These are phyloP conservation scores for Gallinago undulata DNA, from an alignment of 2,113 vertebrate species.

Conservation along the genomic window DNA sequence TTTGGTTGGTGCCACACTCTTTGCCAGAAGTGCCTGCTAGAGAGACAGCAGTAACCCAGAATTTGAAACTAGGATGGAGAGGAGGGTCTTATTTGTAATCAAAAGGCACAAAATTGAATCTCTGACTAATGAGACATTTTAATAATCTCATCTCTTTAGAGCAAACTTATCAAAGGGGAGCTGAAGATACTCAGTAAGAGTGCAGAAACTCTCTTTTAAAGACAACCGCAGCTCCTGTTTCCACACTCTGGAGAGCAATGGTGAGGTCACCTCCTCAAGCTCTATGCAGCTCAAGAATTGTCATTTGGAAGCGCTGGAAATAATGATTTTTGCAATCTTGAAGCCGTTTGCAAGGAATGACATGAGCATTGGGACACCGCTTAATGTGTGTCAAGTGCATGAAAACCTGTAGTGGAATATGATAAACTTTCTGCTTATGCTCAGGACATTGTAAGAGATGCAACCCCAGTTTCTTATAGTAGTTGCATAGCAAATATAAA, in stretches of 20 bases:
- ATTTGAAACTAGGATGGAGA: background rate
- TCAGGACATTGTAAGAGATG: background rate
- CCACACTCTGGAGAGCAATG: background rate
- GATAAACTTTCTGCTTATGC: background rate
- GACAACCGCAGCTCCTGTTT: background rate
- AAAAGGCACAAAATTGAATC: background rate
- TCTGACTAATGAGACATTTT: background rate
- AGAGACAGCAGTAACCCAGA: background rate
- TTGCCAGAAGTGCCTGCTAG: background rate
- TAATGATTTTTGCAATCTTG: background rate
- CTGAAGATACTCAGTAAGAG: background rate
- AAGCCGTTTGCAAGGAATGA: background rate
- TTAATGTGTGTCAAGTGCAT: background rate
- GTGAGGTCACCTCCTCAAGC: background rate
- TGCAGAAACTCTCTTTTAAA: background rate
- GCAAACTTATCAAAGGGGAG: background rate
- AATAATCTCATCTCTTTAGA: background rate
- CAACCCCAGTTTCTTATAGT: rapidly evolving
- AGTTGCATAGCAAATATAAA: background rate
- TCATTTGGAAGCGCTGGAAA: background rate
- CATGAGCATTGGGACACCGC: background rate
- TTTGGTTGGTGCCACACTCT: background rate
- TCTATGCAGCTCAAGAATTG: background rate
- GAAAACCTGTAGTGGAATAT: background rate
- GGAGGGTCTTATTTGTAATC: background rate